Conservation (phyloP, 1,140 invertebrate genomes). For the Drosophila erecta region DNA sequence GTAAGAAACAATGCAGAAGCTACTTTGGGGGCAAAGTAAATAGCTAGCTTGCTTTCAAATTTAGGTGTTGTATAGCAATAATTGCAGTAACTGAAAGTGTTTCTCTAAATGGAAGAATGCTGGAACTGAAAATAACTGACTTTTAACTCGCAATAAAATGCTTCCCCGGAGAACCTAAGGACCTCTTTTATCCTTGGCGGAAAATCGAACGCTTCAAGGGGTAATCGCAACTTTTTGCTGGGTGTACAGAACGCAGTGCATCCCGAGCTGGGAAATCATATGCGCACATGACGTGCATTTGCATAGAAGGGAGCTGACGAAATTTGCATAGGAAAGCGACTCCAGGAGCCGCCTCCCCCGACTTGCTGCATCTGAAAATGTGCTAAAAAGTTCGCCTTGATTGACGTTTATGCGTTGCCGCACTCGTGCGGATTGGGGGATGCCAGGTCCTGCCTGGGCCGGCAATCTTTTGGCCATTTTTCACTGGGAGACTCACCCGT, state of each 20-base stretch:
- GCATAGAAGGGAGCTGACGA: slow-evolving; percentile 57
- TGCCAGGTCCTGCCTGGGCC: not conserved
- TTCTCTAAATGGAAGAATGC: too few species aligned
- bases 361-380: slow-evolving; percentile 46
- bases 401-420: slow-evolving; percentile 57
- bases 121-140: too few species aligned
- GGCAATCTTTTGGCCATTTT: slow-evolving; percentile 38
- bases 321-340: slow-evolving; percentile 63
- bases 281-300: slow-evolving; percentile 69
- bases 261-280: slow-evolving; percentile 58
- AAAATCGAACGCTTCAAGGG: slow-evolving; percentile 1
- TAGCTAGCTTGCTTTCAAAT: not conserved
- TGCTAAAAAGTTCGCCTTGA: slow-evolving; percentile 68
- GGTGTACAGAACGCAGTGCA: slow-evolving; percentile 11
- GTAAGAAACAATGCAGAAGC: too few species aligned
- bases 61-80: too few species aligned
- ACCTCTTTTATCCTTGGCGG: not conserved
- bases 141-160: not conserved
- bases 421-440: slow-evolving; percentile 1
- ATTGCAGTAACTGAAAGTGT: too few species aligned
- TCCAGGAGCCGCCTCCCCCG: slow-evolving; percentile 22
- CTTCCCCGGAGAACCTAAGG: not conserved
- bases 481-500: slow-evolving; percentile 89
- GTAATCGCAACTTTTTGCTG: not conserved
- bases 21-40: not conserved